Evolutionary conservation across 2,113 vertebrate species (phyloP).

Genomic region (Forbesichthys agassizii): DNA sequence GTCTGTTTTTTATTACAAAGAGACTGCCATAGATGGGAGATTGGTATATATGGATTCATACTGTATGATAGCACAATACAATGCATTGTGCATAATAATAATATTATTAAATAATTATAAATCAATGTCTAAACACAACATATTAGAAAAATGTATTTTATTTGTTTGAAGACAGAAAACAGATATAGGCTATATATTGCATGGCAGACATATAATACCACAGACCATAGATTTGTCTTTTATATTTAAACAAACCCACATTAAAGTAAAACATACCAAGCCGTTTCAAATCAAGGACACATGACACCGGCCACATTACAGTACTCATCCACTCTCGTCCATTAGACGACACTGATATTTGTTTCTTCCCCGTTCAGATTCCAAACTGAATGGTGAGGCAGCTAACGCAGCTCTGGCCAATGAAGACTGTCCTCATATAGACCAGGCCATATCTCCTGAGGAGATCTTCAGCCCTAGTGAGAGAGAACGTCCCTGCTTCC

Average conservation of each 20-base stretch:
- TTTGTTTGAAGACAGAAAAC: no score
- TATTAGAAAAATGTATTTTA: no score
- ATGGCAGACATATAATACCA: no score
- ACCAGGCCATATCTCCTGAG: conserved; percentile 97
- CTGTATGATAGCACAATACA: no score
- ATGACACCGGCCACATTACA: no score
- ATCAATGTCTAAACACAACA: no score
- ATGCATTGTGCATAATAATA: background rate
- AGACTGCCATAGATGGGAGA: background rate
- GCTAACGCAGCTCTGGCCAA: conserved; percentile 97
- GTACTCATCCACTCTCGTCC: conserved; percentile 62
- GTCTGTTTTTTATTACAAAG: conserved; percentile 9
- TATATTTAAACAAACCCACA: no score
- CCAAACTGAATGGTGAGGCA: conserved; percentile 97
- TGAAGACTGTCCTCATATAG: conserved; percentile 98
- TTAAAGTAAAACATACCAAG: no score
- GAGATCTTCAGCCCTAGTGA: conserved; percentile 95
- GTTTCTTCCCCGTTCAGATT: conserved; percentile 83
- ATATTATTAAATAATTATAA: background rate
- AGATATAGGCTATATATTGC: no score
- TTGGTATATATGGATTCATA: no score
- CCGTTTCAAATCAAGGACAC: no score
- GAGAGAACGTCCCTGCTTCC: conserved; percentile 97
- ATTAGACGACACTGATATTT: conserved; percentile 59
- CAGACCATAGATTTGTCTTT: no score